Percentiles rank a stretch among this genome's conserved stretches.
Conservation (phyloP, 1,140 invertebrate genomes). For the Bombus superbus region DNA sequence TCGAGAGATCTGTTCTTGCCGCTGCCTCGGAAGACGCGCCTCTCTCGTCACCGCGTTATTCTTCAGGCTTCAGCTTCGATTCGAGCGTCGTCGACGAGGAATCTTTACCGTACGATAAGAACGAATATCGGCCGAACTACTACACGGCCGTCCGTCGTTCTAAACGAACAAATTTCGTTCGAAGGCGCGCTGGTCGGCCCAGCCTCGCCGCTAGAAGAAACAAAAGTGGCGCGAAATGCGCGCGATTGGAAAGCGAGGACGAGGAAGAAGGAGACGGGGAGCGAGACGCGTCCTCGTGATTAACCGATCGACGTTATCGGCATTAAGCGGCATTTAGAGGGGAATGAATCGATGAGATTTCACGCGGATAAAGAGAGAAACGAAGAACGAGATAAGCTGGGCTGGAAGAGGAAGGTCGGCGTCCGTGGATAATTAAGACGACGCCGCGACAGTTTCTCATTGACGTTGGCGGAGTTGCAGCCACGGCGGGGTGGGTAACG, state of each 20-base stretch:
- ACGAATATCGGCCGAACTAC: too few species aligned
- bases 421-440: slow-evolving; percentile 58
- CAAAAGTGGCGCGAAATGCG: not conserved
- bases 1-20: too few species aligned
- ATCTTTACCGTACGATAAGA: too few species aligned
- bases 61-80: too few species aligned
- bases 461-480: not conserved
- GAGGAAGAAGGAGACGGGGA: not conserved
- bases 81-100: too few species aligned
- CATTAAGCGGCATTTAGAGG: slow-evolving; percentile 51
- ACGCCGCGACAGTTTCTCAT: slow-evolving; percentile 51
- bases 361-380: slow-evolving; percentile 23
- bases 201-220: too few species aligned
- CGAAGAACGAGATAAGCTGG: not conserved
- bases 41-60: too few species aligned
- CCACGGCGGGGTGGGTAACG: slow-evolving; percentile 15
- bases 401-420: slow-evolving; percentile 23
- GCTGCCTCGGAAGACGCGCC: too few species aligned
- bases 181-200: too few species aligned
- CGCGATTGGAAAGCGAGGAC: too few species aligned
- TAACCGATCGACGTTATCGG: slow-evolving; percentile 57
- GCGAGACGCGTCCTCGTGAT: not conserved
- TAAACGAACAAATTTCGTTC: too few species aligned
- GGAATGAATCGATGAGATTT: slow-evolving; percentile 59
- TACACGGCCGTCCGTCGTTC: too few species aligned